Evolutionary conservation across 2,888 invertebrate genomes (phyloP), one percentile per base, ranked within the genome.

Genomic region (Stratiomys singularior): DNA sequence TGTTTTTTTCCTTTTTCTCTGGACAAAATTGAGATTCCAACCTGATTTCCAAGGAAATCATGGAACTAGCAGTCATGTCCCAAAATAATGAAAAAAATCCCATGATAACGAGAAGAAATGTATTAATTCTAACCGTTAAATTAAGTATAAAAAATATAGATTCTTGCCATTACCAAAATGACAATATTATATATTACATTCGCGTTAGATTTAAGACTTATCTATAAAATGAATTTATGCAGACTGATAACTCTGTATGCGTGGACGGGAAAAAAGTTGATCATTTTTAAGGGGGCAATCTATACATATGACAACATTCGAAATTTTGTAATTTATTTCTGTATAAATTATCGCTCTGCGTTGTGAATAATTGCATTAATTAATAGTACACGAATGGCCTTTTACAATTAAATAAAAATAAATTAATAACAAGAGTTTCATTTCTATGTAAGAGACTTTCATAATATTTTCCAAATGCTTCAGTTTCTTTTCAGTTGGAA

Each of bases 131-230:
- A n/a, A n/a, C n/a, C n/a, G n/a, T n/a, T n/a, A n/a, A n/a, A n/a
- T n/a, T n/a, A n/a, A n/a, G n/a, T 52, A 52, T 15, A 9, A 52
- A 52, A n/a, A 28, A 21, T 18, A 18, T 28, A 64, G 3, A 71
- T 52, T 47, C 47, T 71, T 71, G 71, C 71, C 71, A 71, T 71
- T 71, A 52, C 25, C 15, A 4, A 13, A 71, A 71, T 71, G 71
- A 71, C 71, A 71, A 71, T 46, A 46, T 67, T 67, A 18, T 44
- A 67, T 71, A 52, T 60, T 56, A 13, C 56, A n/a, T n/a, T n/a
- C n/a, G 15, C 13, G 25, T 60, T 11, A 15, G 28, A 3, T 64
- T 64, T 28, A 1, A 64, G 30, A 64, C 11, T 23, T 18, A 60
- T 25, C 21, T n/a, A 28, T 30, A 64, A 28, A 28, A 25, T n/a